phyloP scores from a whole-genome alignment of 2,888 invertebrate genomes.

The Sphaeridia pumilis region DNA sequence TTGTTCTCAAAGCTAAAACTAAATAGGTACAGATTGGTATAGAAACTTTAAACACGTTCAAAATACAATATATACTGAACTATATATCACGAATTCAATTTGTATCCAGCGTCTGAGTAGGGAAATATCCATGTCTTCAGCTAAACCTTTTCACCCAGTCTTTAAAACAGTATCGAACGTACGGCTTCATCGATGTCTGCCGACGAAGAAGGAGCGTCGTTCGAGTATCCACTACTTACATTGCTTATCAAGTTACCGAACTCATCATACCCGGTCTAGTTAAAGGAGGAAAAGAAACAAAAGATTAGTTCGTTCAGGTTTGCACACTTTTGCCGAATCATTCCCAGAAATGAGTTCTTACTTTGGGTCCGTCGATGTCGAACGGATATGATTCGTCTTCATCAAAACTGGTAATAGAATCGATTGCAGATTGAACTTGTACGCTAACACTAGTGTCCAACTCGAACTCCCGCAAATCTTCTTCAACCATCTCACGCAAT shows the following conservation, averaged over 20 bases:
- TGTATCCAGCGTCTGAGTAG: too few relatives aligned
- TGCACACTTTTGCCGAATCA: slow-evolving; percentile 7
- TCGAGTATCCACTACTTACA: slow-evolving; percentile 23
- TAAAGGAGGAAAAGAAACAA: slow-evolving; percentile 13
- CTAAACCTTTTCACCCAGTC: too few relatives aligned
- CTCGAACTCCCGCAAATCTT: slow-evolving; percentile 34
- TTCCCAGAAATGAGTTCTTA: not conserved
- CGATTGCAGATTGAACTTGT: slow-evolving; percentile 36
- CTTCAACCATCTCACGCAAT: slow-evolving; percentile 33
- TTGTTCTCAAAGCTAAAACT: too few relatives aligned
- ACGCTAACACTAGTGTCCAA: slow-evolving; percentile 33
- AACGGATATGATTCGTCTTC: slow-evolving; percentile 31
- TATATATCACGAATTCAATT: too few relatives aligned
- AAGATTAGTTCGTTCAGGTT: not conserved
- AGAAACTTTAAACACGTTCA: too few relatives aligned
- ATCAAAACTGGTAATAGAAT: slow-evolving; percentile 34
- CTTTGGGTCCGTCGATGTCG: too few relatives aligned
- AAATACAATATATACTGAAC: too few relatives aligned
- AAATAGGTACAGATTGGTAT: too few relatives aligned
- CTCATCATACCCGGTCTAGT: slow-evolving; percentile 34
- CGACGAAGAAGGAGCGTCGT: slow-evolving; percentile 28
- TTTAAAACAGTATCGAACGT: slow-evolving; percentile 25
- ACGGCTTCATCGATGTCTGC: slow-evolving; percentile 36
- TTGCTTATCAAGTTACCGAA: slow-evolving; percentile 35
- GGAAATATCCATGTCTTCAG: too few relatives aligned